Evolutionary conservation across 2,888 invertebrate genomes (phyloP).

Genomic region (Geotrupes spiniger): DNA sequence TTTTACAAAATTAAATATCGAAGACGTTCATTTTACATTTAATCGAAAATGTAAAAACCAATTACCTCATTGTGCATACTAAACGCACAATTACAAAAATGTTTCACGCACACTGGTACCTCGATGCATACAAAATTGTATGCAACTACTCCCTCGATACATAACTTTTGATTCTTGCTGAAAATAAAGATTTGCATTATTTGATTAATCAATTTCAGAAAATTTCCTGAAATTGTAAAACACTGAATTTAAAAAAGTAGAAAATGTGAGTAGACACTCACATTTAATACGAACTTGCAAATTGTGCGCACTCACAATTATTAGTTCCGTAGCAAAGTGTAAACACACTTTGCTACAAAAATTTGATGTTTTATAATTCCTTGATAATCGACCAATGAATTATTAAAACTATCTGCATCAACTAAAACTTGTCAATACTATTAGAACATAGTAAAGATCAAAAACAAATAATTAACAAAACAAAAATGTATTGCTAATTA

Average conservation of each 20-base stretch:
- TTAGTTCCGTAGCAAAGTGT: slow-evolving; percentile 4
- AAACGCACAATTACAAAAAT: neutral
- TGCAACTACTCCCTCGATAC: slow-evolving; percentile 14
- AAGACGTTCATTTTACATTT: too few relatives aligned
- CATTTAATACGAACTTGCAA: neutral
- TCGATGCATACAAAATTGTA: slow-evolving; percentile 15
- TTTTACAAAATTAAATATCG: too few relatives aligned
- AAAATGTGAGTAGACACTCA: slow-evolving; percentile 3
- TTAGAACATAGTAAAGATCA: neutral
- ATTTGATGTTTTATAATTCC: too few relatives aligned
- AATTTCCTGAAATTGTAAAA: slow-evolving; percentile 4
- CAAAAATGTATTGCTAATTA: slow-evolving; percentile 1
- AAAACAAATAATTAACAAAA: slow-evolving; percentile 3
- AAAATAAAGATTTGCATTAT: too few relatives aligned
- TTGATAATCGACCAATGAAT: too few relatives aligned
- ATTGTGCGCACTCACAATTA: slow-evolving; percentile 4
- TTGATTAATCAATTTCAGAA: neutral
- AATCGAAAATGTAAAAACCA: too few relatives aligned
- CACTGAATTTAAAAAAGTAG: slow-evolving; percentile 10
- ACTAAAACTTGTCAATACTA: too few relatives aligned
- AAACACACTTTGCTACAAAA: slow-evolving; percentile 7
- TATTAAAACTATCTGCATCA: neutral
- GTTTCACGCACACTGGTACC: slow-evolving; percentile 2
- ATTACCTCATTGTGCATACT: neutral
- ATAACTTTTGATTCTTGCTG: too few relatives aligned